A percentile compares a stretch with the other conserved stretches of the same genome.
Conservation (phyloP, 2,797 vertebrate genomes). For the Fringilla coelebs region DNA sequence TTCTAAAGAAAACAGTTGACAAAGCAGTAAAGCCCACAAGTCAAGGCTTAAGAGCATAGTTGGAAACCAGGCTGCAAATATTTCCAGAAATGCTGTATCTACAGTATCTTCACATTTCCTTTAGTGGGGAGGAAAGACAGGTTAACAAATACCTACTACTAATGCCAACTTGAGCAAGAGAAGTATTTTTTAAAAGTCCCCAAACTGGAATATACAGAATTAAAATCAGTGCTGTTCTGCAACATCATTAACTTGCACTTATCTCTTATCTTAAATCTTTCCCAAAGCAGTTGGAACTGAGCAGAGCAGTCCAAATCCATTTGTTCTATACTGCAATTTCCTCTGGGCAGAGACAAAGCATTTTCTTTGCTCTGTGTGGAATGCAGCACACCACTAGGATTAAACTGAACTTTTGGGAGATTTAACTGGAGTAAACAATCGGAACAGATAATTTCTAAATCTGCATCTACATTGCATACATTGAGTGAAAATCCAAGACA, state of each 20-base stretch:
- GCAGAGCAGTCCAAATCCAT: constrained; percentile 19
- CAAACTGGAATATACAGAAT: constrained; percentile 26
- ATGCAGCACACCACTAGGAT: neutral
- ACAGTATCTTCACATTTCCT: neutral
- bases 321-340: neutral
- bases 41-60: neutral
- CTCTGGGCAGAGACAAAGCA: constrained; percentile 7
- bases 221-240: constrained; percentile 3
- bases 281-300: constrained; percentile 14
- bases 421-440: neutral
- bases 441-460: neutral
- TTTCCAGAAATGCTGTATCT: neutral
- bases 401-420: neutral
- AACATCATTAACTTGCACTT: constrained; percentile 30
- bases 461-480: neutral
- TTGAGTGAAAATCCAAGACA: neutral
- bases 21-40: neutral
- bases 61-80: neutral
- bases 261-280: constrained; percentile 17
- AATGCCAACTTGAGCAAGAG: neutral
- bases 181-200: neutral
- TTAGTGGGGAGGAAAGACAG: neutral
- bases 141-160: neutral
- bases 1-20: neutral
- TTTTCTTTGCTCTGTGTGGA: neutral